Base-by-base conservation (phyloP, 1,140 invertebrate species). In the Cherax quadricarinatus region DNA sequence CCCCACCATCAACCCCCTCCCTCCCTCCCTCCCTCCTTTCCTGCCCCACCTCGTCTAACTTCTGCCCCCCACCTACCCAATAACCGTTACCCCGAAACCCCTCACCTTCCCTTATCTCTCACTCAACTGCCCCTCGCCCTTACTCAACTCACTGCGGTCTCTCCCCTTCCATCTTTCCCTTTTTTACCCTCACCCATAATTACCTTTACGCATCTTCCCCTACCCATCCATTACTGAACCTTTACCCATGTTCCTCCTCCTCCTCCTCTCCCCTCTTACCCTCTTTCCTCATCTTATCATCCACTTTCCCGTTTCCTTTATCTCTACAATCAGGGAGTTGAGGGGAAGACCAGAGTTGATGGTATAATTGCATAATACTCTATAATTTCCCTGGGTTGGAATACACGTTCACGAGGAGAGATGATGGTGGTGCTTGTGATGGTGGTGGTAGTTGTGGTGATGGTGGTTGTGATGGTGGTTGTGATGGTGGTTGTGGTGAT, bases 231-330 rank as follows among this genome's bases (percentile, higher is more conserved):
- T 66, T 66, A 66, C 62, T 60, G 9, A 60, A 60, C 57, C 57
- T 66, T 18, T 21, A 12, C 21, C 62, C 62, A 16, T 1, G 5
- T 18, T 18, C 62, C 62, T 18, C 62, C 62, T 18, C 62, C 62
- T 66, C 21, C 62, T 57, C 53, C 53, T 0, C 53, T 57, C 53
- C 6, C 16, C 3, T 18, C 62, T 16, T 18, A 6, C 62, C 62
- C 62, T 66, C 5, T 18, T 66, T 21, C 21, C 14, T 18, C 62
- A 12, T 66, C 16, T 66, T 66, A 66, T 66, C 62, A 66, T 66
- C 62, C 62, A 66, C 62, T 66, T 66, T 66, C 62, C 62, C 62
- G 62, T 66, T 66, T 66, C 62, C 62, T 66, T 66, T 66, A 66
- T 66, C 62, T 66, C 16, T 18, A 18, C 62, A 66, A 66, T 66